A percentile compares a stretch with the other conserved stretches of the same genome.
Conservation (phyloP, 2,113 vertebrate species). For the Hemibagrus wyckioides region DNA sequence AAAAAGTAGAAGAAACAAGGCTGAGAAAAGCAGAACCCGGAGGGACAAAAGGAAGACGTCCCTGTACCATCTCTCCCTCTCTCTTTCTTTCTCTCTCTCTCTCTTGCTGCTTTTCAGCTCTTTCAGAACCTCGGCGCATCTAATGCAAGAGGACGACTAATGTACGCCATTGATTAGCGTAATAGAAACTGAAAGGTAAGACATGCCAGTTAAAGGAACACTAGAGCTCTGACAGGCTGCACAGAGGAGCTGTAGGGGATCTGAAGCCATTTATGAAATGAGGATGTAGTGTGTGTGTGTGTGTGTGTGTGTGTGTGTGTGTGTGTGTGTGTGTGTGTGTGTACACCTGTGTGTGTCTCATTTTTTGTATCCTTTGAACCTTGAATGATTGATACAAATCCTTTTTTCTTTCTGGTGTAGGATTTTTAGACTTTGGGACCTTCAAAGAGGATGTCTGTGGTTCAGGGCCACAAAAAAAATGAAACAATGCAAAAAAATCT, state of each 20-base stretch:
- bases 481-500: background rate
- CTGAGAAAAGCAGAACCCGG: conserved; percentile 9
- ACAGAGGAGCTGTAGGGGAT: conserved; percentile 57
- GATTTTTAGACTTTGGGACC: conserved; percentile 7
- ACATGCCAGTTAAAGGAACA: conserved; percentile 62
- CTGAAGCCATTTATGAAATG: conserved; percentile 59
- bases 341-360: background rate
- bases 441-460: conserved; percentile 12
- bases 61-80: background rate
- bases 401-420: background rate
- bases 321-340: conserved; percentile 1
- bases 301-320: background rate
- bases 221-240: conserved; percentile 48
- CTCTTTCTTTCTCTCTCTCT: conserved; percentile 16
- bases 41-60: conserved; percentile 33
- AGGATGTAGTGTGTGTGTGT: conserved; percentile 50
- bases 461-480: background rate
- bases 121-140: conserved; percentile 22
- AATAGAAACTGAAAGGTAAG: conserved; percentile 67
- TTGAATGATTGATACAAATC: conserved; percentile 28
- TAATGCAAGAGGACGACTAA: conserved; percentile 60
- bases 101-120: conserved; percentile 27
- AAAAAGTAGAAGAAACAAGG: too few relatives aligned
- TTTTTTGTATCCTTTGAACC: conserved; percentile 49
- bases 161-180: conserved; percentile 64